Percentiles rank a stretch among this genome's conserved stretches.
phyloP scores from a whole-genome alignment of 2,888 invertebrate species.

The Erebia aethiops region DNA sequence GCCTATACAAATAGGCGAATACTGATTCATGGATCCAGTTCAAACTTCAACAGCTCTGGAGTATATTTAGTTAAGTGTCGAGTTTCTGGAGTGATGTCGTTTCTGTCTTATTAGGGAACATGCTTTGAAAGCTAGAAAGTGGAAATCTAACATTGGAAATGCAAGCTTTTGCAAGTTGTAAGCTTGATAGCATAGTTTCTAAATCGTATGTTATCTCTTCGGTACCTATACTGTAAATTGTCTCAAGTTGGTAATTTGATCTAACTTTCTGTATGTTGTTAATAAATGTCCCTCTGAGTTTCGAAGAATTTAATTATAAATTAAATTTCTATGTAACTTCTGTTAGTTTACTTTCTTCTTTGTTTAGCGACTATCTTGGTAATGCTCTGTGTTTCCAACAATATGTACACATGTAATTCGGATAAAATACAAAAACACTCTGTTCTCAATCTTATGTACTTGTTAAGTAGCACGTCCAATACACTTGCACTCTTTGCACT shows the following conservation, averaged over 20 bases:
- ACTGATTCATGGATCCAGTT: slow-evolving; percentile 37
- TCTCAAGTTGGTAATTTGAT: not conserved
- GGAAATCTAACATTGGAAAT: slow-evolving; percentile 15
- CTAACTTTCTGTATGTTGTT: not conserved
- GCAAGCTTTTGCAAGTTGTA: not conserved
- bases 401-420: not conserved
- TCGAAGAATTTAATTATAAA: not conserved
- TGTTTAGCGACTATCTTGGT: not conserved
- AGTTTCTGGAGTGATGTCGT: slow-evolving; percentile 33
- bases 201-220: not conserved
- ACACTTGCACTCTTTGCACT: not conserved
- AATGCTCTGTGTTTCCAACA: not conserved
- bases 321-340: not conserved
- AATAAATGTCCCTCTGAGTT: not conserved
- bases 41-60: slow-evolving; percentile 24
- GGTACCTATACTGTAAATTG: not conserved
- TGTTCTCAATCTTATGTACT: not conserved
- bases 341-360: not conserved
- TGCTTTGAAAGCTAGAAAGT: slow-evolving; percentile 2
- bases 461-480: not conserved
- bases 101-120: slow-evolving; percentile 23
- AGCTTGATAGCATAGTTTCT: not conserved
- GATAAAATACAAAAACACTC: not conserved
- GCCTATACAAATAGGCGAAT: slow-evolving; percentile 29
- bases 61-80: slow-evolving; percentile 39